phyloP scores from a whole-genome alignment of 2,113 vertebrate genomes.

The Neoarius graeffei region DNA sequence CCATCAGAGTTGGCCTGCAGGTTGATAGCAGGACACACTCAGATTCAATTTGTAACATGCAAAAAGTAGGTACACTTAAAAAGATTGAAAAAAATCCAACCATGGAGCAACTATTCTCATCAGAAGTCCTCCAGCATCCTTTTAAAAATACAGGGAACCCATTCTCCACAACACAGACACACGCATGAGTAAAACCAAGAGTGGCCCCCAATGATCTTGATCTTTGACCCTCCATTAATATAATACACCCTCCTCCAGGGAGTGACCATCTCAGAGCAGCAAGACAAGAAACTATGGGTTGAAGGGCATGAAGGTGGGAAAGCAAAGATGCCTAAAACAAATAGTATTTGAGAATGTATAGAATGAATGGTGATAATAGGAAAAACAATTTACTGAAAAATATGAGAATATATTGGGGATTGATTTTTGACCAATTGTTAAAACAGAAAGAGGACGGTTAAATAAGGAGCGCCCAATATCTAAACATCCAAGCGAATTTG shows the following conservation, averaged over 20 bases:
- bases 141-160: not conserved
- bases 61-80: not conserved
- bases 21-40: conserved; percentile 10
- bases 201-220: not conserved
- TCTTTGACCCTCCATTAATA: conserved; percentile 21
- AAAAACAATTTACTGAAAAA: not conserved
- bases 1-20: conserved; percentile 40
- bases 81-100: not conserved
- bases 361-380: not conserved
- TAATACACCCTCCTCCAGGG: conserved; percentile 14
- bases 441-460: not conserved
- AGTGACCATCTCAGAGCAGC: not conserved
- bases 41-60: not conserved
- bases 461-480: not conserved
- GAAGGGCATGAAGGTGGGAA: not conserved
- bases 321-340: no score
- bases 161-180: not conserved
- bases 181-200: not conserved
- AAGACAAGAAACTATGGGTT: not conserved
- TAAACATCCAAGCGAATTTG: not conserved
- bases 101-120: not conserved
- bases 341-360: not conserved
- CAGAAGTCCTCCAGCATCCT: not conserved
- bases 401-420: no score
- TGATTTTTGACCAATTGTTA: not conserved